Percentiles rank a stretch among this genome's conserved stretches.
phyloP scores from a whole-genome alignment of 2,797 vertebrate genomes.

The Myotis myotis region DNA sequence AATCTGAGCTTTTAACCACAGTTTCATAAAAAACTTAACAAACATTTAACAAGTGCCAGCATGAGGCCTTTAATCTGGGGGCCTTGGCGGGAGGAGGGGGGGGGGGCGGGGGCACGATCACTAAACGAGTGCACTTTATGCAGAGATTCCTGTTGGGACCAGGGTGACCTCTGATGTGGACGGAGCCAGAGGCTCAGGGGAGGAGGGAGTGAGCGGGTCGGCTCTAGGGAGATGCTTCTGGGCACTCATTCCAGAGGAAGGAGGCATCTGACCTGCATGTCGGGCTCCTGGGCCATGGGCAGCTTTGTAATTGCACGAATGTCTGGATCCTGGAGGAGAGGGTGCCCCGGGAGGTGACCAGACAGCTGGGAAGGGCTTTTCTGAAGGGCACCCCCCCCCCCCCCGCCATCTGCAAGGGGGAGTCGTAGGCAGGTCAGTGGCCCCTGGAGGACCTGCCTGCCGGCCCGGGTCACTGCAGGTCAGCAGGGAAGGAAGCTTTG shows the following conservation, averaged over 20 bases:
- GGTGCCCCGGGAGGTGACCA: background rate
- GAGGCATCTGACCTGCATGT: background rate
- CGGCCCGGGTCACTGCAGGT: background rate
- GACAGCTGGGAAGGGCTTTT: background rate
- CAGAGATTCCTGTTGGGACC: background rate
- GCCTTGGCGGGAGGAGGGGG: no score
- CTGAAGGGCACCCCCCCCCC: background rate
- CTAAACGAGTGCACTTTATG: background rate
- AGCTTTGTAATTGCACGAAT: rapidly evolving
- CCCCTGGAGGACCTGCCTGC: background rate
- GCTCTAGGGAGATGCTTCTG: background rate
- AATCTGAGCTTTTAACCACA: background rate
- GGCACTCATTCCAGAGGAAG: background rate
- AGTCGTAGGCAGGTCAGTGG: background rate
- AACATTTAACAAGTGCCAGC: background rate
- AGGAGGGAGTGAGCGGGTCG: background rate
- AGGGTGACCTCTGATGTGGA: background rate
- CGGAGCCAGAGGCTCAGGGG: background rate
- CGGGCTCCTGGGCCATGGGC: background rate
- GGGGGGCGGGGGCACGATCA: rapidly evolving
- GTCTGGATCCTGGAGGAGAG: background rate
- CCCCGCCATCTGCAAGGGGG: background rate
- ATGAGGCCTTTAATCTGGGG: no score
- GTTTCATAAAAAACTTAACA: background rate
- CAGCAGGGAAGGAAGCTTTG: background rate